These are phyloP conservation scores for Aurelia sp. DNA, from an alignment of 30 jellyfish, hydroid and myxozoan species.

Conservation along the genomic window DNA sequence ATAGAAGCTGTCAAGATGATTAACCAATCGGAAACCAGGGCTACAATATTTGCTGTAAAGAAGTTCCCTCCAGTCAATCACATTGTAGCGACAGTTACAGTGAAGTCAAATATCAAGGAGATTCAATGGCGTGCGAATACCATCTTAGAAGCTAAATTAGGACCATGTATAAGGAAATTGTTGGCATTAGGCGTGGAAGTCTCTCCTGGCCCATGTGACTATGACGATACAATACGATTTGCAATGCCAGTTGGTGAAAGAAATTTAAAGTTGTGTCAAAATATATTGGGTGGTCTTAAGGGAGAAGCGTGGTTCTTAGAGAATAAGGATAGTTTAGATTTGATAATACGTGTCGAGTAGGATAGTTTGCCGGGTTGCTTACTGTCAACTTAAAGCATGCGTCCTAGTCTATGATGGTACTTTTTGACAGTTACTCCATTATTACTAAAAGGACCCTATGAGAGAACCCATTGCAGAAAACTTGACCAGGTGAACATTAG, in stretches of 20 bases:
- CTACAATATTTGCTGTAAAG: constrained; percentile 34
- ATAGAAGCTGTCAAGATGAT: constrained; percentile 23
- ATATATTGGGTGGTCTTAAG: constrained; percentile 9
- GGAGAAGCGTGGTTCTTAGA: constrained; percentile 33
- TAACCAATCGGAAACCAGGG: constrained; percentile 18
- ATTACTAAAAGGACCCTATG: no score
- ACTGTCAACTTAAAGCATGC: no score
- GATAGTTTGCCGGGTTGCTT: no score
- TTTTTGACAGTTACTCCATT: no score
- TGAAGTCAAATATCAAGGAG: constrained; percentile 43
- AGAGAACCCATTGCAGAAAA: no score
- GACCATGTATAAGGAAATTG: constrained; percentile 72
- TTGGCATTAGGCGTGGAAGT: constrained; percentile 65
- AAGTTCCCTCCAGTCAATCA: constrained; percentile 54
- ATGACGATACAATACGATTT: constrained; percentile 14
- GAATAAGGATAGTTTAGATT: constrained; percentile 1
- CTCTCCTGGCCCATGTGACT: constrained; percentile 80
- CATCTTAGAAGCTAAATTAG: constrained; percentile 82
- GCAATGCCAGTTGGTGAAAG: constrained; percentile 45
- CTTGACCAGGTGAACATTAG: no score
- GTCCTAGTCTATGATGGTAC: no score
- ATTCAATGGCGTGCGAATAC: constrained; percentile 80
- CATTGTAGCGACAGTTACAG: constrained; percentile 21
- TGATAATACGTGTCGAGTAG: neutral
- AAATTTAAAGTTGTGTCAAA: constrained; percentile 13